phyloP scores from a whole-genome alignment of 2,113 vertebrate species.

The Thamnophis sirtalis region DNA sequence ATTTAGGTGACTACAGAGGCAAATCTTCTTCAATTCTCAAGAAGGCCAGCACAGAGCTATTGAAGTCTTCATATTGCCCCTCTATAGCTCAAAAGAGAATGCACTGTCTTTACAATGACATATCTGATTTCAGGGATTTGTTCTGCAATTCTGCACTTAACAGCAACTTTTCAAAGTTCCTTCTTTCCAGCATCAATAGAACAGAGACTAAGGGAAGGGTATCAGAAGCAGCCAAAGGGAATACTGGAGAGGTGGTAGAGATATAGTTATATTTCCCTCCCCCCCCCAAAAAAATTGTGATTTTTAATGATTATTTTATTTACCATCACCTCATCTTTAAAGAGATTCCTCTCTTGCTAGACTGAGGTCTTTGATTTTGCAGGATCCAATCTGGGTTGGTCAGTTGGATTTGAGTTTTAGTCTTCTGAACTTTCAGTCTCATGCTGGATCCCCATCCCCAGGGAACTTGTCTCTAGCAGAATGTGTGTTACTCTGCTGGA shows the following conservation, averaged over 20 bases:
- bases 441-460: no score
- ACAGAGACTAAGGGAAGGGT: not conserved
- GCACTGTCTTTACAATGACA: not conserved
- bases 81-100: not conserved
- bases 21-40: not conserved
- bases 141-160: not conserved
- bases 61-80: not conserved
- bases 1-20: not conserved
- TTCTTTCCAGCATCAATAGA: not conserved
- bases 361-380: not conserved
- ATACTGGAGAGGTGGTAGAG: not conserved
- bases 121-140: not conserved
- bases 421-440: no score
- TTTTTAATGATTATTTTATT: not conserved
- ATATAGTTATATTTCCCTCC: not conserved
- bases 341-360: not conserved
- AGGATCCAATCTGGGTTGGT: no score
- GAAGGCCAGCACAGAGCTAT: not conserved
- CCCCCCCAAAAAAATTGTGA: not conserved
- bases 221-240: not conserved
- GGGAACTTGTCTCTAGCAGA: no score
- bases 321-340: not conserved
- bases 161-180: not conserved
- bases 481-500: not conserved
- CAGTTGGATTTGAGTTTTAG: no score